Evolutionary conservation across 53 echinoderm and acorn worm genomes (phyloP), one percentile per base, ranked within the genome.

Genomic region (Holothuria scabra): DNA sequence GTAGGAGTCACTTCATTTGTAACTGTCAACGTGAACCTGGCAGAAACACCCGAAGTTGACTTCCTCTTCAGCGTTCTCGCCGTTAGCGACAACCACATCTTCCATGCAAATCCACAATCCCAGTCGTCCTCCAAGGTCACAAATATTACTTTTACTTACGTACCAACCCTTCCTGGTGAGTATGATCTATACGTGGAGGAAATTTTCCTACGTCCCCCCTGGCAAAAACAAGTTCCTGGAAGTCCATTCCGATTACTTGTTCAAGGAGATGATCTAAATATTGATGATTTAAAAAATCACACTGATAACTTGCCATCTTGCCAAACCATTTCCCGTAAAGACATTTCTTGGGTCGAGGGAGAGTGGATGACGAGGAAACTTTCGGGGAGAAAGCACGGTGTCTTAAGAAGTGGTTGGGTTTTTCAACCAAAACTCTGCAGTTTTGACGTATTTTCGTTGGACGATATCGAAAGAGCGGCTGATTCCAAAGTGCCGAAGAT

Each of bases 181-280:
- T 75, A 75, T 55, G 41, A 75, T 24, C 22, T 75, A 14, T 75
- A 49, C 55, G 75, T 75, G 7, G 75, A 75, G 14, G 75, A 75
- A 16, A 44, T 75, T 26, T 35, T 35, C 6, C 35, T 4, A 6
- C 46, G 9, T 26, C 21, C 1, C 21, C 8, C 5, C 8, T 23
- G 9, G 9, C 75, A 75, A 55, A 48, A 48, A 6, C 75, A 75
- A 55, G 19, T 75, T 18, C 75, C 75, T 22, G 75, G 75, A 14
- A 75, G 75, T 28, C 57, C 75, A 6, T 75, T 75, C 46, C 75
- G 75, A 18, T 12, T 75, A 10, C 23, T 55, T 22, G 25, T 75
- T 75, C 6, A 49, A 25, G 57, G 75, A 11, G 75, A 75, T 6
- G 35, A 48, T 11, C 16, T 5, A 6, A 75, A 12, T 5, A 8